phyloP scores from a whole-genome alignment of 2,888 invertebrate species.

The Dynastes maya region DNA sequence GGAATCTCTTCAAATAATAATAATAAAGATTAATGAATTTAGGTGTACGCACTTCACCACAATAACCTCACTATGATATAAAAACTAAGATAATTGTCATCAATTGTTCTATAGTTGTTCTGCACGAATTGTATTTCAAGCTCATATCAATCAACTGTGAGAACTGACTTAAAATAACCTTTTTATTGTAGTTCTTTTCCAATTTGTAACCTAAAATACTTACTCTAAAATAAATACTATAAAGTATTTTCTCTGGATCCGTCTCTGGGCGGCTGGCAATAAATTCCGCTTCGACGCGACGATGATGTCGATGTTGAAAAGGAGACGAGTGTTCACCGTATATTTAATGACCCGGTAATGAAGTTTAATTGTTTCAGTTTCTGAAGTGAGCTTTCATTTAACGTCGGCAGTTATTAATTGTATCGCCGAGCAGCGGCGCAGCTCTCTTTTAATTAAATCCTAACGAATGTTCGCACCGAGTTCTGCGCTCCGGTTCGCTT shows the following conservation, averaged over 20 bases:
- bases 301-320: slow-evolving; percentile 49
- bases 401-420: slow-evolving; percentile 59
- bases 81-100: too few species aligned
- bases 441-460: slow-evolving; percentile 56
- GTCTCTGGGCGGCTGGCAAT: slow-evolving; percentile 30
- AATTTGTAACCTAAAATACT: too few species aligned
- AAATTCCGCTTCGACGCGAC: slow-evolving; percentile 5
- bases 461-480: slow-evolving; percentile 55
- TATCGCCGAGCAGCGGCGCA: slow-evolving; percentile 40
- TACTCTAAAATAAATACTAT: neutral
- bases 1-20: too few species aligned
- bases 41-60: too few species aligned
- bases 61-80: too few species aligned
- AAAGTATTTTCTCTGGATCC: slow-evolving; percentile 7
- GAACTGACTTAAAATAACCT: too few species aligned
- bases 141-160: too few species aligned
- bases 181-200: too few species aligned
- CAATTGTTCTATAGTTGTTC: too few species aligned
- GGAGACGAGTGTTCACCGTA: slow-evolving; percentile 50
- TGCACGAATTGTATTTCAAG: too few species aligned
- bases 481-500: slow-evolving; percentile 48
- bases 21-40: too few species aligned
- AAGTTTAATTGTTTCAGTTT: slow-evolving; percentile 59
- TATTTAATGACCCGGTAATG: slow-evolving; percentile 57
- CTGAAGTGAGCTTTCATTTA: slow-evolving; percentile 57